Percentiles rank a stretch among this genome's conserved stretches.
Evolutionary conservation across 2,113 vertebrate species (phyloP).

Genomic region (Columbina picui): DNA sequence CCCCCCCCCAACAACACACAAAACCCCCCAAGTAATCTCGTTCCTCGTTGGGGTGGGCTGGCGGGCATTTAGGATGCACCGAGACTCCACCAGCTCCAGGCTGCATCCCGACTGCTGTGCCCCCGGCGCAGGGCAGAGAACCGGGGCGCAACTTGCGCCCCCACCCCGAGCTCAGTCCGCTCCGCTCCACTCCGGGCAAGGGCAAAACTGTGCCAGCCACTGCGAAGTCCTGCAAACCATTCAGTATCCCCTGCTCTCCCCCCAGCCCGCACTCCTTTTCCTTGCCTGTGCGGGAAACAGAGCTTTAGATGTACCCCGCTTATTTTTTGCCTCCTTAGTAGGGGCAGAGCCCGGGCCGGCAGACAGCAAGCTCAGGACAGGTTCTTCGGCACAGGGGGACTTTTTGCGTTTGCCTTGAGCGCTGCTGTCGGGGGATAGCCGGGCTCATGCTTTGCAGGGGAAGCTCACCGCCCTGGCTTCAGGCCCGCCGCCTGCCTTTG

Average conservation of each 20-base stretch:
- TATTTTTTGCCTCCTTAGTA: not conserved
- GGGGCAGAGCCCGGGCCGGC: not conserved
- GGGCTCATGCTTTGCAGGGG: not conserved
- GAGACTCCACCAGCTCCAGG: accelerated
- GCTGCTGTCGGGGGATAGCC: not conserved
- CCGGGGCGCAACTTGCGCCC: not conserved
- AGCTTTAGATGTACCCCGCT: not conserved
- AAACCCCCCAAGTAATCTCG: not conserved
- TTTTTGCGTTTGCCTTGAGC: not conserved
- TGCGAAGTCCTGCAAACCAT: not conserved
- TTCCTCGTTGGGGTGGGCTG: not conserved
- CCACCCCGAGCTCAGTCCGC: not conserved
- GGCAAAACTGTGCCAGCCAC: not conserved
- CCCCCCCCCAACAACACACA: no score
- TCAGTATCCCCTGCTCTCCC: not conserved
- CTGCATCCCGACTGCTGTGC: not conserved
- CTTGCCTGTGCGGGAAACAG: accelerated
- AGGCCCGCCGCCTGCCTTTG: not conserved
- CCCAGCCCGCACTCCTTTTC: not conserved
- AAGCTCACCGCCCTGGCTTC: not conserved
- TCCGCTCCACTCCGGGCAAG: not conserved
- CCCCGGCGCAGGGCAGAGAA: not conserved
- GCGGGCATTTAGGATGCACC: not conserved
- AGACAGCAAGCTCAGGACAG: not conserved
- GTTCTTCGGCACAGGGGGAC: not conserved